Percentiles rank a stretch among this genome's conserved stretches.
Conservation (phyloP, 2,888 invertebrate genomes). For the Brassicogethes aeneus region DNA sequence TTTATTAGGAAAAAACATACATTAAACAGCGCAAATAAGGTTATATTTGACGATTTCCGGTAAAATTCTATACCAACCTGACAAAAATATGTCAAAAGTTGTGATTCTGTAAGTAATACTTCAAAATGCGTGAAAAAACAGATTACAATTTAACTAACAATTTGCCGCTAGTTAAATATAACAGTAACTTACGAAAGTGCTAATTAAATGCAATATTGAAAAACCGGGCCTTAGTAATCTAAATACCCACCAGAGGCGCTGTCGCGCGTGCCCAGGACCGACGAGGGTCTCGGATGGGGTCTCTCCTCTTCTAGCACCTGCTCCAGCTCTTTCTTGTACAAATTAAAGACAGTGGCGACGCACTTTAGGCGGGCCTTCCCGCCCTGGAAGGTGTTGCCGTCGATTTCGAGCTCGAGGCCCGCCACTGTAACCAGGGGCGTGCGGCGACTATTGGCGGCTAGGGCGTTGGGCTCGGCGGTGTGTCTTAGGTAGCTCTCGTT, state of each 20-base stretch:
- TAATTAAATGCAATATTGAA: no score
- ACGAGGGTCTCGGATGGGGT: conserved; percentile 64
- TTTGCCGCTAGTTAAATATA: no score
- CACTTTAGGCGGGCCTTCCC: conserved; percentile 58
- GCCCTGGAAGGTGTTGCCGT: conserved; percentile 53
- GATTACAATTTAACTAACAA: no score
- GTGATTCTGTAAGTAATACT: no score
- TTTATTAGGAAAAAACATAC: no score
- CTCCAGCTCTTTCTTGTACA: conserved; percentile 55
- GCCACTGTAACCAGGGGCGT: conserved; percentile 28
- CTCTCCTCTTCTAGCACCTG: conserved; percentile 62
- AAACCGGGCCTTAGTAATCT: no score
- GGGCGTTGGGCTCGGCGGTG: conserved; percentile 20
- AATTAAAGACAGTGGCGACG: conserved; percentile 58
- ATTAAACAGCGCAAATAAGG: no score
- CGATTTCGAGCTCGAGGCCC: conserved; percentile 52
- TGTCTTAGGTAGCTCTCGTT: conserved; percentile 25
- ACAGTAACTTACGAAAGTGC: no score
- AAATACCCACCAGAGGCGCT: conserved; percentile 45
- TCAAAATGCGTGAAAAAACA: no score
- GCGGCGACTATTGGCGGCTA: conserved; percentile 19
- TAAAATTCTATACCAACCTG: no score
- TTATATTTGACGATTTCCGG: no score
- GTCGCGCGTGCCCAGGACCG: conserved; percentile 63
- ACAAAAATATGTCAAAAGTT: no score